Evolutionary conservation across 2,113 vertebrate genomes (phyloP).

Genomic region (Epinephelus lanceolatus): DNA sequence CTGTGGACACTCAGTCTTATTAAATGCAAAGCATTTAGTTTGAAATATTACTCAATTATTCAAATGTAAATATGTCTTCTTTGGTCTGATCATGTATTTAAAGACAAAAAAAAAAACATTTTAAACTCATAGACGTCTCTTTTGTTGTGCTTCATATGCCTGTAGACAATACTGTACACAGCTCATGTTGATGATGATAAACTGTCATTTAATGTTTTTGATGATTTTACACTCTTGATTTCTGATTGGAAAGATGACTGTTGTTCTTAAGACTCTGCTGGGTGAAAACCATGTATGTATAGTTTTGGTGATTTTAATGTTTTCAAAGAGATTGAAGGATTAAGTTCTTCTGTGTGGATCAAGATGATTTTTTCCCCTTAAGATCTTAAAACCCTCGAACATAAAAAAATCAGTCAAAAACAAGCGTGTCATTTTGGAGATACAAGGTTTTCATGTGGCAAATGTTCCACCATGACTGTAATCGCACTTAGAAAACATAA

Average conservation of each 20-base stretch:
- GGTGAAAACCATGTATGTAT: neutral
- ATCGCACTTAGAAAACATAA: neutral
- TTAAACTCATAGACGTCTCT: neutral
- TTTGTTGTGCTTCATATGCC: neutral
- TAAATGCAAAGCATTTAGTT: neutral
- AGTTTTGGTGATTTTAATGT: constrained; percentile 32
- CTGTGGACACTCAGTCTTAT: neutral
- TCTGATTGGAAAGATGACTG: neutral
- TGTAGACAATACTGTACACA: neutral
- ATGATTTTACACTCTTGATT: neutral
- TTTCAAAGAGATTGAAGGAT: constrained; percentile 50
- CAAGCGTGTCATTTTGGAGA: neutral
- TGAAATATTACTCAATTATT: neutral
- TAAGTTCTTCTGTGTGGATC: constrained; percentile 13
- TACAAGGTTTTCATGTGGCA: neutral
- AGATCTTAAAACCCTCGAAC: neutral
- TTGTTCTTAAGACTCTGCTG: neutral
- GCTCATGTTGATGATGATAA: neutral
- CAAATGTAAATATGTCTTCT: neutral
- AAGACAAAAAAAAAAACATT: neutral
- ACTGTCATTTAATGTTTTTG: neutral
- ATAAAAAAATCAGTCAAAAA: too few relatives aligned
- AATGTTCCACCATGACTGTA: neutral
- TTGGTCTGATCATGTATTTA: neutral
- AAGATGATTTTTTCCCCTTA: constrained; percentile 20